A percentile compares a stretch with the other conserved stretches of the same genome.
phyloP scores from a whole-genome alignment of 2,113 vertebrate genomes.

The Sturnus vulgaris region DNA sequence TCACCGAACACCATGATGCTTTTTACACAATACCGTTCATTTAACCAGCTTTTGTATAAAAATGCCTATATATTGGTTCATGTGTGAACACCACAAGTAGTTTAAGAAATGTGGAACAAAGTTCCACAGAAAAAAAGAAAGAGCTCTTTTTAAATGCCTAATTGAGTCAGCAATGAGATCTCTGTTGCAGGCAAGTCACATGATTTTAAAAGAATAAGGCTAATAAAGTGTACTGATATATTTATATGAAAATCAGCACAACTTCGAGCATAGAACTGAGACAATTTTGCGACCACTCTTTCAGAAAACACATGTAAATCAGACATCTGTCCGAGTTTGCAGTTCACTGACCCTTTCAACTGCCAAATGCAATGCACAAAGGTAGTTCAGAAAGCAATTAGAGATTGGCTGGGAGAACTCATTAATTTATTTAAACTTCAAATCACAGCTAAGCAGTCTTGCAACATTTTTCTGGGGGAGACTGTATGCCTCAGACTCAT shows the following conservation, averaged over 20 bases:
- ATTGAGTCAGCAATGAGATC: slow-evolving; percentile 16
- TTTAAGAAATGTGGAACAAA: slow-evolving; percentile 7
- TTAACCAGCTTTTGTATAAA: neutral
- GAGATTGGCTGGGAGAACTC: neutral
- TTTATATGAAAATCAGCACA: slow-evolving; percentile 36
- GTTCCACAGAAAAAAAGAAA: slow-evolving; percentile 15
- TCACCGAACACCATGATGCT: neutral
- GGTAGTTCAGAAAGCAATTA: slow-evolving; percentile 40
- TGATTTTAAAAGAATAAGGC: neutral
- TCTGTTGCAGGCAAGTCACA: neutral
- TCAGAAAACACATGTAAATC: slow-evolving; percentile 22
- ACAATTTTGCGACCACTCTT: neutral
- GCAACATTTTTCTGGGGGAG: neutral
- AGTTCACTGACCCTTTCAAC: slow-evolving; percentile 15
- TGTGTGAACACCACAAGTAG: neutral
- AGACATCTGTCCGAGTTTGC: slow-evolving; percentile 12
- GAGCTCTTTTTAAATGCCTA: neutral
- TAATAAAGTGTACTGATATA: slow-evolving; percentile 23
- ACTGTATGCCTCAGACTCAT: neutral
- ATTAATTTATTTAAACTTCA: slow-evolving; percentile 14
- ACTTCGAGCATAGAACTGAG: neutral
- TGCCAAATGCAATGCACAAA: slow-evolving; percentile 35
- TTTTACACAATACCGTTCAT: neutral
- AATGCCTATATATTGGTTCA: neutral
- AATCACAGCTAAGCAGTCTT: neutral